Evolutionary conservation across 2,113 vertebrate genomes (phyloP), one percentile per base, ranked within the genome.

Genomic region (Neodontobutis hainanensis): DNA sequence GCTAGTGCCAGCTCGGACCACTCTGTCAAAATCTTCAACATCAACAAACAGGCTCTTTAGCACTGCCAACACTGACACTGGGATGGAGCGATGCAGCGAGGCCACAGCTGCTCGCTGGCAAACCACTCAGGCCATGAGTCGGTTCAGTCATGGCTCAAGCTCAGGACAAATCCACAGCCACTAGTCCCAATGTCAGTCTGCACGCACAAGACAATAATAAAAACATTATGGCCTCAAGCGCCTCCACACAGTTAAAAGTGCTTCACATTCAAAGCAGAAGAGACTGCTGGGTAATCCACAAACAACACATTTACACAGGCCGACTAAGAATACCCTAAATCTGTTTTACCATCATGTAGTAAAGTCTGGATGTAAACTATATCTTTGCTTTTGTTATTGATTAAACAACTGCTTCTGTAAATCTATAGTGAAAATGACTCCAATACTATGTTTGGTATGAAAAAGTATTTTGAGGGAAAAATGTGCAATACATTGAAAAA

Each of bases 1-100:
- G 96, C 95, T 76, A 98, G 95, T 55, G 96, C 95, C 79, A 91
- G 96, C 47, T 93, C 93, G 3, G 97, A 99, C 92, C 92, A 95
- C 67, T 87, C 89, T 57, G 93, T 99, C 90, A 99, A 95, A 91
- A 95, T 98, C 91, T 94, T 96, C 89, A 94, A 83, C 85, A 75
- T 99, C 88, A 92, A 94, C 89, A 90, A 76, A 70, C 62, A 43
- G 73, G 63, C 85, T 78, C 85, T 92, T 83, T 90, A 92, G 83
- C 73, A 72, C 73, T 68, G 57, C 60, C 61, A 73, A 76, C 83
- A 78, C 71, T 70, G 81, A 85, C 84, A 77, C 83, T 78, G 60
- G 75, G 77, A 81, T 67, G 38, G 42, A 75, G n/a, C n/a, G 66
- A 50, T 57, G 48, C 76, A 70, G 61, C 12, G 5, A 66, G 68